Percentiles rank a stretch among this genome's conserved stretches.
Conservation (phyloP, 1,140 invertebrate species). For the Kradibia gibbosae region DNA sequence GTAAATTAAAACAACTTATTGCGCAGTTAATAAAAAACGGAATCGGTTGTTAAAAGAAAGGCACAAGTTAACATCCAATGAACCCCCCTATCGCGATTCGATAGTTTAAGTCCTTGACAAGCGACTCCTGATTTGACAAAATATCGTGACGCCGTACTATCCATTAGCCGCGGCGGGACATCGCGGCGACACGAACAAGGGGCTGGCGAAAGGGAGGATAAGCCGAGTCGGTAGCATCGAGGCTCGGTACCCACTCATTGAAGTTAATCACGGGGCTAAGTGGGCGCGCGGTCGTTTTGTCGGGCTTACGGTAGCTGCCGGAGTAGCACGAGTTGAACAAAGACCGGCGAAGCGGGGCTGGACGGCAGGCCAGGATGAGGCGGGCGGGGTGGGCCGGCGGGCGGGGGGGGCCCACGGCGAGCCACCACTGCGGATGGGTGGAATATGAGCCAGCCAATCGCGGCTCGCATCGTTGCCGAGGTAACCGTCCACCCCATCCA, state of each 20-base stretch:
- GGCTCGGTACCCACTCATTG: conserved; percentile 73
- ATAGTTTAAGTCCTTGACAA: conserved; percentile 56
- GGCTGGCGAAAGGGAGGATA: neutral
- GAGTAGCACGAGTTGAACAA: too few species aligned
- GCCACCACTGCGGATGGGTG: conserved; percentile 47
- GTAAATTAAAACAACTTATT: too few species aligned
- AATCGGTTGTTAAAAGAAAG: too few species aligned
- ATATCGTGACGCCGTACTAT: conserved; percentile 55
- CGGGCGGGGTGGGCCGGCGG: neutral
- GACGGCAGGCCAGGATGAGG: neutral
- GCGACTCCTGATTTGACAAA: conserved; percentile 72
- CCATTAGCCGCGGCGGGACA: conserved; percentile 66
- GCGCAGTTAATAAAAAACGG: too few species aligned
- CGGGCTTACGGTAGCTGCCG: too few species aligned
- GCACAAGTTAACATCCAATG: too few species aligned
- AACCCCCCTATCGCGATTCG: neutral
- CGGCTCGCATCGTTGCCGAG: conserved; percentile 69
- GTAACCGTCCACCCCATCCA: conserved; percentile 65
- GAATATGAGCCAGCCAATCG: conserved; percentile 67
- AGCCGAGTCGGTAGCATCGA: neutral
- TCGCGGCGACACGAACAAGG: neutral
- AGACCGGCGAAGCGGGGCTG: too few species aligned
- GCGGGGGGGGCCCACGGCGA: neutral
- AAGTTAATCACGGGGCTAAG: conserved; percentile 73
- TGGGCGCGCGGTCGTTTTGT: conserved; percentile 57